Evolutionary conservation across 2,888 invertebrate genomes (phyloP).

Genomic region (Scaeva pyrastri): DNA sequence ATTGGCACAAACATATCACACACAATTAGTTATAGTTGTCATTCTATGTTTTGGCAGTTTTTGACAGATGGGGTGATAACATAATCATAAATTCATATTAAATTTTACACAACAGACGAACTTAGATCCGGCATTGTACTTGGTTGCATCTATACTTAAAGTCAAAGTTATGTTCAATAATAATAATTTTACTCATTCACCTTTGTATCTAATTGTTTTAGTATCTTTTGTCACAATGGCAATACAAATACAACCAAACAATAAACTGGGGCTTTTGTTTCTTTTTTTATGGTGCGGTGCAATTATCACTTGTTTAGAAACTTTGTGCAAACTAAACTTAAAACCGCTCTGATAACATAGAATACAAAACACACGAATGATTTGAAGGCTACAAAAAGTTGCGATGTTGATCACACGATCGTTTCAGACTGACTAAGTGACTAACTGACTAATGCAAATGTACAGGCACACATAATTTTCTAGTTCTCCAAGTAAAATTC

Average conservation of each 20-base stretch:
- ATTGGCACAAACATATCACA: too few relatives aligned
- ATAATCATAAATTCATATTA: neutral
- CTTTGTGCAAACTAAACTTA: constrained; percentile 16
- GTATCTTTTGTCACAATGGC: neutral
- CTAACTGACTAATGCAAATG: constrained; percentile 50
- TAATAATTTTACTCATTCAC: constrained; percentile 22
- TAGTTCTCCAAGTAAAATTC: constrained; percentile 40
- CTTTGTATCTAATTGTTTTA: constrained; percentile 45
- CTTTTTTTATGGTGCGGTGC: neutral
- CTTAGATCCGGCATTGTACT: neutral
- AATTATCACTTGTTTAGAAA: constrained; percentile 42
- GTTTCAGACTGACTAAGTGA: constrained; percentile 58
- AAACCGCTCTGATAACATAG: constrained; percentile 21
- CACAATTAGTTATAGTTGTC: neutral
- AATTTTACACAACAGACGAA: neutral
- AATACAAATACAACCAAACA: neutral
- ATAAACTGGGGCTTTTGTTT: neutral
- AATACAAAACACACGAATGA: neutral
- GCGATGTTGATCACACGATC: constrained; percentile 55
- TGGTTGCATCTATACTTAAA: neutral
- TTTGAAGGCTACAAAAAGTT: neutral
- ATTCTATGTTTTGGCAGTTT: neutral
- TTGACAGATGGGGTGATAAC: neutral
- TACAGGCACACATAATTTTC: constrained; percentile 34
- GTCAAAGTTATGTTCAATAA: neutral